A percentile compares a stretch with the other conserved stretches of the same genome.
Conservation (phyloP, 2,113 vertebrate species). For the Heloderma charlesbogerti region DNA sequence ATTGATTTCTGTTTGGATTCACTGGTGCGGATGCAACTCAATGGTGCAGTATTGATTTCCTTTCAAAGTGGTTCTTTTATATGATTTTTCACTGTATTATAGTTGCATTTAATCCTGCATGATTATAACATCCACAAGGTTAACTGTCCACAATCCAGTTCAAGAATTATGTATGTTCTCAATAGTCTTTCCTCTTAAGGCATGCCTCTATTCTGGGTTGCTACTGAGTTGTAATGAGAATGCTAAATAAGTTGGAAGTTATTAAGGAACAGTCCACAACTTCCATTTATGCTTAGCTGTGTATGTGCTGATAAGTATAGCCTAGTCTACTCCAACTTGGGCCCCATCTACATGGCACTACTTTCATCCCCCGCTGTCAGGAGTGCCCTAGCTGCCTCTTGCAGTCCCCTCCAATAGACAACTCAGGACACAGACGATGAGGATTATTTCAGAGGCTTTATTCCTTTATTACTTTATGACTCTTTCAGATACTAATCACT, state of each 20-base stretch:
- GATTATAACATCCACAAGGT: not conserved
- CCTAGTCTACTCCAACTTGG: no score
- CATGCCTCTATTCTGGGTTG: not conserved
- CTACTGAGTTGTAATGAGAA: not conserved
- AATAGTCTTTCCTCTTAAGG: not conserved
- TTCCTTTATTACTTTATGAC: no score
- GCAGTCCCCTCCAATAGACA: no score
- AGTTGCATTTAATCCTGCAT: conserved; percentile 4
- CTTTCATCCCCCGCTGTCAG: no score
- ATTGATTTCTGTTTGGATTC: conserved; percentile 5
- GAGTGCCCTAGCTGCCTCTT: no score
- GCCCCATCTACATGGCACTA: no score
- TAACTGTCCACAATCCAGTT: not conserved
- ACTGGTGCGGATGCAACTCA: not conserved
- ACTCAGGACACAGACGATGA: no score
- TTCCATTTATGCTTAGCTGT: conserved; percentile 17
- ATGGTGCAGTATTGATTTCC: not conserved
- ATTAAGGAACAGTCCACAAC: not conserved
- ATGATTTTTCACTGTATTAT: not conserved
- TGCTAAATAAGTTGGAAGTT: not conserved
- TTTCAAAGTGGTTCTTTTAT: not conserved
- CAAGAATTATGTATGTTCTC: not conserved
- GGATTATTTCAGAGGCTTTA: no score
- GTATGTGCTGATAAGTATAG: conserved; percentile 5
- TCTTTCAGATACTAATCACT: no score